These are phyloP conservation scores for Thaumetopoea pityocampa DNA, from an alignment of 1,140 invertebrate species.

Conservation along the genomic window DNA sequence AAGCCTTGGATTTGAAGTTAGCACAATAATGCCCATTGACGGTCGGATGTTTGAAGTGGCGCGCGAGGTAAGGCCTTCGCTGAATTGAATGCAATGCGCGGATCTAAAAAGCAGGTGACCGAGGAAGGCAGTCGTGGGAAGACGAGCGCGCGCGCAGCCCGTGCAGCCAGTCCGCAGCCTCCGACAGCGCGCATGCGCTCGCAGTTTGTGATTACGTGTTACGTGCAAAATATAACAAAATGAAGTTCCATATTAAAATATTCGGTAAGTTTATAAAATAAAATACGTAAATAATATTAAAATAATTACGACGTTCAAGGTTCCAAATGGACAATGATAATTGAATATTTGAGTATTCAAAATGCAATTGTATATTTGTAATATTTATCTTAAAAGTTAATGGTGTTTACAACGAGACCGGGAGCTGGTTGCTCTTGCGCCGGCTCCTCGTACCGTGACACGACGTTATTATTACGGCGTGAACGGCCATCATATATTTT, in stretches of 20 bases:
- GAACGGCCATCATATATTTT: no score
- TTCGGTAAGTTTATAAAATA: slow-evolving; percentile 60
- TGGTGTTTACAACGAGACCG: no score
- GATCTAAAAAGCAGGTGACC: slow-evolving; percentile 16
- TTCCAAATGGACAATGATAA: no score
- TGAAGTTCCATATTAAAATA: slow-evolving; percentile 55
- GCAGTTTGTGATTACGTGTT: slow-evolving; percentile 35
- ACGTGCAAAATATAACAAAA: slow-evolving; percentile 33
- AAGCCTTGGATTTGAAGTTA: slow-evolving; percentile 11
- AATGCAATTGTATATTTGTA: no score
- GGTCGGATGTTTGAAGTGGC: slow-evolving; percentile 35
- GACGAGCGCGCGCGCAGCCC: slow-evolving; percentile 45
- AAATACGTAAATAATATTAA: no score
- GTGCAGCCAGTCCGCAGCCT: slow-evolving; percentile 20
- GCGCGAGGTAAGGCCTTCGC: slow-evolving; percentile 39
- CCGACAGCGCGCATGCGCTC: slow-evolving; percentile 22
- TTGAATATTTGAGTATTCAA: no score
- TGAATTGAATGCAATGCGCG: slow-evolving; percentile 23
- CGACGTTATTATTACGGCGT: no score
- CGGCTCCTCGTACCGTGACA: no score
- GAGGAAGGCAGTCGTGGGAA: slow-evolving; percentile 41
- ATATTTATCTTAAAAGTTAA: no score
- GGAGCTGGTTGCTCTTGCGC: no score
- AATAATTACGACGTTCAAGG: no score
- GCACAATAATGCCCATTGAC: slow-evolving; percentile 31